Conservation (phyloP, 2,113 vertebrate genomes). For the Vombatus ursinus region DNA sequence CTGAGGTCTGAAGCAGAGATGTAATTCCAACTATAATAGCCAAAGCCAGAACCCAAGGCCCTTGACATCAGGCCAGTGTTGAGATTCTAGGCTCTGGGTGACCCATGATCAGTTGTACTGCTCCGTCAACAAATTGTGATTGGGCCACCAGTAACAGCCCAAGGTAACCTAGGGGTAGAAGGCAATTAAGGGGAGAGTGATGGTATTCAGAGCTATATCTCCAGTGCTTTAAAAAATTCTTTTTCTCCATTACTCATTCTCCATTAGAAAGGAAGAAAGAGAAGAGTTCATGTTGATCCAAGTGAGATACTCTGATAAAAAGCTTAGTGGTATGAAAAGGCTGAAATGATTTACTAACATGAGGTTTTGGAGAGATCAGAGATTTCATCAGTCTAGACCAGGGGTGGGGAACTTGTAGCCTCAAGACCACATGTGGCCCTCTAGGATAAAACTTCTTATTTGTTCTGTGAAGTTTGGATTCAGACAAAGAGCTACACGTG, state of each 20-base stretch:
- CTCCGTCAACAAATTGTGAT: not conserved
- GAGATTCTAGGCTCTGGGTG: not conserved
- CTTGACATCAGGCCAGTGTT: not conserved
- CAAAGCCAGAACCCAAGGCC: not conserved
- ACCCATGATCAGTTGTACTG: not conserved
- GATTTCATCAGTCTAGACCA: not conserved
- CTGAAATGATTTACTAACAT: not conserved
- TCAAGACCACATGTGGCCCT: no score
- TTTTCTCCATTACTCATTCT: not conserved
- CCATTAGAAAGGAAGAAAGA: not conserved
- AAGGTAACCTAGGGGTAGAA: not conserved
- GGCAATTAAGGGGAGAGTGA: not conserved
- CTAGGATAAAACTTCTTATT: no score
- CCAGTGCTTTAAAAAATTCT: not conserved
- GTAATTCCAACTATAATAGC: not conserved
- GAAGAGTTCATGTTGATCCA: not conserved
- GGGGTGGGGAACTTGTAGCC: no score
- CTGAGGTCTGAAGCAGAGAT: not conserved
- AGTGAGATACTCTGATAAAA: not conserved
- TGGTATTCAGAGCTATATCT: not conserved
- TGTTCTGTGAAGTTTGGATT: no score
- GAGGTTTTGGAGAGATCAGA: not conserved
- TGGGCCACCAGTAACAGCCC: not conserved
- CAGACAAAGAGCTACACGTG: no score
- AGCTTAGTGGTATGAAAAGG: not conserved